These are phyloP conservation scores for Antrozous pallidus DNA, from an alignment of 2,797 vertebrate species.

Conservation along the genomic window DNA sequence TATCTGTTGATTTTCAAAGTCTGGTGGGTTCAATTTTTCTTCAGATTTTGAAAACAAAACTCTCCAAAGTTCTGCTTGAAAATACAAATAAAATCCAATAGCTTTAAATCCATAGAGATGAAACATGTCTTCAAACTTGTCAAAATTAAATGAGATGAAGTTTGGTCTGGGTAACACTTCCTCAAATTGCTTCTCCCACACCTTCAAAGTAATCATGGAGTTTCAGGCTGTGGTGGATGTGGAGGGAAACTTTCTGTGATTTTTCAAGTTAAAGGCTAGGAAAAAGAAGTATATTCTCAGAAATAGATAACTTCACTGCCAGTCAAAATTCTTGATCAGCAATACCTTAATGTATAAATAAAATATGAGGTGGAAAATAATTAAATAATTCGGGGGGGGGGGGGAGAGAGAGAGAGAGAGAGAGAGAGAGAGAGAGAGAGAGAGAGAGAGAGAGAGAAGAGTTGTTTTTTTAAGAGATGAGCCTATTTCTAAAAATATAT, in stretches of 20 bases:
- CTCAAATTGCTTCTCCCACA: slow-evolving; percentile 34
- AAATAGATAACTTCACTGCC: not conserved
- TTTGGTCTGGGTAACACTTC: slow-evolving; percentile 42
- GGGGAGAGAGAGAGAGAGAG: no score
- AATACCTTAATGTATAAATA: not conserved
- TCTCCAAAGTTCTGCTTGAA: slow-evolving; percentile 46
- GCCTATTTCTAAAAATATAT: no score
- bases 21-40: slow-evolving; percentile 57
- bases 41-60: slow-evolving; percentile 53
- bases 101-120: slow-evolving; percentile 24
- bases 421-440: no score
- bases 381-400: not conserved
- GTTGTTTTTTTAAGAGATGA: no score
- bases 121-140: slow-evolving; percentile 41
- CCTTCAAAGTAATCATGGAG: slow-evolving; percentile 24
- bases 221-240: not conserved
- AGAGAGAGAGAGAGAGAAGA: no score
- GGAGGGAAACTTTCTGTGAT: slow-evolving; percentile 15
- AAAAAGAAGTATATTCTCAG: not conserved
- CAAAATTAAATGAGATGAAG: slow-evolving; percentile 48
- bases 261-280: not conserved
- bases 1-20: slow-evolving; percentile 55
- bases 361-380: not conserved
- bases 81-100: slow-evolving; percentile 58
- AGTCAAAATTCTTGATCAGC: not conserved